Conservation (phyloP, 2,797 vertebrate species). For the Lithobates pipiens region DNA sequence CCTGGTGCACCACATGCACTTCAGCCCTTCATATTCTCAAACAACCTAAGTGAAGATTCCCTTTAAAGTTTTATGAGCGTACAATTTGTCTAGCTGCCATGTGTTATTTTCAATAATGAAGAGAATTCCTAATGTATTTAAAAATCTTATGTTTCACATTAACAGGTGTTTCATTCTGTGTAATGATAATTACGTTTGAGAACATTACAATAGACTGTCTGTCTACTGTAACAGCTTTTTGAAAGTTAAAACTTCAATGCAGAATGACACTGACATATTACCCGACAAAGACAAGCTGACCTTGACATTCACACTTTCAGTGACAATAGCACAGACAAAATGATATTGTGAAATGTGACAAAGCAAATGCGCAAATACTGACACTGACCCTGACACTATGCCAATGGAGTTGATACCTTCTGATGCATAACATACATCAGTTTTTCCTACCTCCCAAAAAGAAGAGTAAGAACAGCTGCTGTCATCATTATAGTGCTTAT, state of each 20-base stretch:
- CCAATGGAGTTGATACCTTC: too few relatives aligned
- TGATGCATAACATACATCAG: too few relatives aligned
- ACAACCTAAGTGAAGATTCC: too few relatives aligned
- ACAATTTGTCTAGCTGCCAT: not conserved
- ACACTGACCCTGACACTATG: not conserved
- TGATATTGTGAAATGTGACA: not conserved
- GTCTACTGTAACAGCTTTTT: too few relatives aligned
- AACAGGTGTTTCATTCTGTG: not conserved
- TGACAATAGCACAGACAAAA: not conserved
- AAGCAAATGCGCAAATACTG: not conserved
- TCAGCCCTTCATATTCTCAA: too few relatives aligned
- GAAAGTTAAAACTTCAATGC: not conserved
- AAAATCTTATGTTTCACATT: not conserved
- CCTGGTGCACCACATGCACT: too few relatives aligned
- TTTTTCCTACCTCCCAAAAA: too few relatives aligned
- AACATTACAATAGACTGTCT: not conserved
- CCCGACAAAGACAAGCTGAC: not conserved
- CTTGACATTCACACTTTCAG: not conserved
- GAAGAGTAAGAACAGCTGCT: too few relatives aligned
- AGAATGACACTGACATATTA: not conserved
- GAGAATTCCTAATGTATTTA: not conserved
- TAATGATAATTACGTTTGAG: not conserved
- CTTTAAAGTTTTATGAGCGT: not conserved
- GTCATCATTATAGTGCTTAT: too few relatives aligned
- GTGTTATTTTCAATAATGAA: too few relatives aligned